Evolutionary conservation across 2,113 vertebrate species (phyloP).

Genomic region (Aegypius monachus): DNA sequence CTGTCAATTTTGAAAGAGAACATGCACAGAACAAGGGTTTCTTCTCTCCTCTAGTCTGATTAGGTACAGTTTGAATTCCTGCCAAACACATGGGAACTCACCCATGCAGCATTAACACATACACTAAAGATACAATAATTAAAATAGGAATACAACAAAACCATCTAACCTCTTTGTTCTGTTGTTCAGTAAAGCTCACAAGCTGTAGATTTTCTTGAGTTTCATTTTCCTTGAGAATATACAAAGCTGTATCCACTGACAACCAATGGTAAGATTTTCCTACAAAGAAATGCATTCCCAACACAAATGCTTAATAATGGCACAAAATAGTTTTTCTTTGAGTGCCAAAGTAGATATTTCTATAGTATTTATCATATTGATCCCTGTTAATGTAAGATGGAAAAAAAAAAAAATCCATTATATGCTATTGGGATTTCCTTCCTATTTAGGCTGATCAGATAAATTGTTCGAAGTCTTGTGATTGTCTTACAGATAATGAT

Average conservation of each 20-base stretch:
- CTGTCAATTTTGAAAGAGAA: background rate
- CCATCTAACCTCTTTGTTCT: constrained; percentile 79
- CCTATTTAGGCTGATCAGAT: background rate
- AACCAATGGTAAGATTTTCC: constrained; percentile 81
- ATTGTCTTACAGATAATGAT: background rate
- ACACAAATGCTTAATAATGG: background rate
- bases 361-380: background rate
- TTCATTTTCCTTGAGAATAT: constrained; percentile 78
- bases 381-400: background rate
- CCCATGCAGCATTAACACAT: background rate
- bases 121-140: background rate
- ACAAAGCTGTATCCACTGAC: constrained; percentile 86
- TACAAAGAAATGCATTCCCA: background rate
- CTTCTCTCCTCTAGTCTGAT: background rate
- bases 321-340: background rate
- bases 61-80: background rate
- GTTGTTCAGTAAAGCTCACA: constrained; percentile 83
- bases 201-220: constrained; percentile 78
- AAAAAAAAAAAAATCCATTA: background rate
- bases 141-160: background rate
- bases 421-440: background rate
- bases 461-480: background rate
- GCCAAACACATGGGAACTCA: background rate
- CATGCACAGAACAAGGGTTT: background rate
- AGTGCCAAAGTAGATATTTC: background rate